These are phyloP conservation scores for Torymus aiolomorphi DNA, from an alignment of 2,888 invertebrate genomes.

Conservation along the genomic window DNA sequence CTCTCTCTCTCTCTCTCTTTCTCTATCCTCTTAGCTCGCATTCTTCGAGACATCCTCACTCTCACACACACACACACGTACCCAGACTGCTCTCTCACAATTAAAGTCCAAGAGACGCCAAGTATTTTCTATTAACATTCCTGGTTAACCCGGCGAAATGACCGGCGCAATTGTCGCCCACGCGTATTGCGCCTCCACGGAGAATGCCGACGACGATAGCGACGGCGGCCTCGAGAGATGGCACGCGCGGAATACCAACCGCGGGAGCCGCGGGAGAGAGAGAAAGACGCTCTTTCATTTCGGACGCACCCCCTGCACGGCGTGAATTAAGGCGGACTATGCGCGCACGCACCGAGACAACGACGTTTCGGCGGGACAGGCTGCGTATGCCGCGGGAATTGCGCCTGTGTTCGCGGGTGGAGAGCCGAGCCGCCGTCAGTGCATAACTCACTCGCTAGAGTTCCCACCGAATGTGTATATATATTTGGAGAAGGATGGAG, in stretches of 20 bases:
- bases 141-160: conserved; percentile 72
- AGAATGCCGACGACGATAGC: too few relatives aligned
- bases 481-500: too few relatives aligned
- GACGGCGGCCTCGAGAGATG: not conserved
- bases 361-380: not conserved
- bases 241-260: not conserved
- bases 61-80: not conserved
- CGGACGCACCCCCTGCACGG: not conserved
- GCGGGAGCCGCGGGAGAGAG: conserved; percentile 28
- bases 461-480: too few relatives aligned
- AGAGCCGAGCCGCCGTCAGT: too few relatives aligned
- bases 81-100: conserved; percentile 62
- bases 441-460: too few relatives aligned
- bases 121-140: conserved; percentile 75
- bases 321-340: conserved; percentile 44
- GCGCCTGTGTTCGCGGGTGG: not conserved
- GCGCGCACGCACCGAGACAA: not conserved
- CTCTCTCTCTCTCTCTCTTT: too few relatives aligned
- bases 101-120: conserved; percentile 69
- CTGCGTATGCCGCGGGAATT: conserved; percentile 23
- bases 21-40: too few relatives aligned
- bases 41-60: too few relatives aligned
- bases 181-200: conserved; percentile 36
- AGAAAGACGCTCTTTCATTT: conserved; percentile 32
- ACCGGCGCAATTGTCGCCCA: conserved; percentile 69